A percentile compares a stretch with the other conserved stretches of the same genome.
phyloP scores from a whole-genome alignment of 2,888 invertebrate genomes.

The Beris chalybata region DNA sequence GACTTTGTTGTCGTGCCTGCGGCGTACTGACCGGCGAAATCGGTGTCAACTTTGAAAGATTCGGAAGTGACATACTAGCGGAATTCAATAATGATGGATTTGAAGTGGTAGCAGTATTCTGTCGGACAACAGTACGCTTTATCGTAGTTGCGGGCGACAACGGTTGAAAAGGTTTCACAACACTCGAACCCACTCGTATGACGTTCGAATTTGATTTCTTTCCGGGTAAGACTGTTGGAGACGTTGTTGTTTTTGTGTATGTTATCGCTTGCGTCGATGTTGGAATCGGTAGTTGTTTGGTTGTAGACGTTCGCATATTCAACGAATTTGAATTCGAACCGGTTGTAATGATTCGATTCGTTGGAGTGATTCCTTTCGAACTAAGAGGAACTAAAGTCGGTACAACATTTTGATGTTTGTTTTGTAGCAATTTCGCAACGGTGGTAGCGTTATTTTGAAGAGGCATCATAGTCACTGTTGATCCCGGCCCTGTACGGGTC shows the following conservation, averaged over 20 bases:
- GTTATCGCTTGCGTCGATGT: background rate
- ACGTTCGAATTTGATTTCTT: constrained; percentile 2
- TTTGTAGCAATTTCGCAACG: background rate
- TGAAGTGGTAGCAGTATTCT: no score
- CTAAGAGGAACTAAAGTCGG: constrained; percentile 20
- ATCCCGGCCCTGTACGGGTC: background rate
- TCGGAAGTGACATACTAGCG: no score
- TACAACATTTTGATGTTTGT: constrained; percentile 1
- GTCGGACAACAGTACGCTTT: no score
- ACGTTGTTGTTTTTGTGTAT: background rate
- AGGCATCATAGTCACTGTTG: constrained; percentile 2
- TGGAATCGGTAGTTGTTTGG: background rate
- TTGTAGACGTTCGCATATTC: no score
- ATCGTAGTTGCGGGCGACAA: no score
- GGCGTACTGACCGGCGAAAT: no score
- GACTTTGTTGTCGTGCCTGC: background rate
- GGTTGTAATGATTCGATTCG: background rate
- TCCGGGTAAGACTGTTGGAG: background rate
- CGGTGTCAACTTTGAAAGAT: no score
- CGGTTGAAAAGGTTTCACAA: no score
- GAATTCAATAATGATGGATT: no score
- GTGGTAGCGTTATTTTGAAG: background rate
- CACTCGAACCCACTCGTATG: no score
- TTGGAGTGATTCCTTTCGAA: constrained; percentile 2
- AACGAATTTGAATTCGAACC: no score